A percentile compares a stretch with the other conserved stretches of the same genome.
These are phyloP conservation scores for Meandrina meandrites DNA, from an alignment of 92 coral and sea anemone species.

Conservation along the genomic window DNA sequence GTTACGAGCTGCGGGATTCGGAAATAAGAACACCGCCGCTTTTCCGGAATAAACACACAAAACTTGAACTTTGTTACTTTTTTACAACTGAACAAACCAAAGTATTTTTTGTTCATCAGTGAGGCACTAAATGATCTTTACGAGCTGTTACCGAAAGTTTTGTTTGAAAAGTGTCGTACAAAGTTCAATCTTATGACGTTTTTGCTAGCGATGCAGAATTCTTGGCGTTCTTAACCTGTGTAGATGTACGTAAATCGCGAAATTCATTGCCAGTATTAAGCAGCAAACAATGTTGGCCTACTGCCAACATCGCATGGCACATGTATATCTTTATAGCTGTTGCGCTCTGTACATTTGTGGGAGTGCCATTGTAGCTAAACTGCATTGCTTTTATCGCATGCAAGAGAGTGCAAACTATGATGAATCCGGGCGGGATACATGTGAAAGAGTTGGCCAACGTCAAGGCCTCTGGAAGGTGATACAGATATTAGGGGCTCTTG, in stretches of 20 bases:
- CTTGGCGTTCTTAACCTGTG: constrained; percentile 33
- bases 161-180: background rate
- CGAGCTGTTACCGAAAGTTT: background rate
- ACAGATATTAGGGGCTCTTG: background rate
- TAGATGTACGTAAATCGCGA: constrained; percentile 12
- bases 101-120: background rate
- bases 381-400: background rate
- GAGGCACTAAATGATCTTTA: background rate
- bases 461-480: constrained; percentile 1
- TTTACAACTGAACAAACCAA: background rate
- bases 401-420: background rate
- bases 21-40: constrained; percentile 3
- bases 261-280: background rate
- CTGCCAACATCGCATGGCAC: background rate
- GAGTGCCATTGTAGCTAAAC: background rate
- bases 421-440: background rate
- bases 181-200: constrained; percentile 22
- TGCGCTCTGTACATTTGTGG: background rate
- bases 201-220: constrained; percentile 30
- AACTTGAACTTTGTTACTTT: constrained; percentile 8
- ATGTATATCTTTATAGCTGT: background rate
- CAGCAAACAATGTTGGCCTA: constrained; percentile 27
- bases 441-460: background rate
- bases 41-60: constrained; percentile 39
- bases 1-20: constrained; percentile 17